phyloP scores from a whole-genome alignment of 2,113 vertebrate species.

The Lepus timidus region DNA sequence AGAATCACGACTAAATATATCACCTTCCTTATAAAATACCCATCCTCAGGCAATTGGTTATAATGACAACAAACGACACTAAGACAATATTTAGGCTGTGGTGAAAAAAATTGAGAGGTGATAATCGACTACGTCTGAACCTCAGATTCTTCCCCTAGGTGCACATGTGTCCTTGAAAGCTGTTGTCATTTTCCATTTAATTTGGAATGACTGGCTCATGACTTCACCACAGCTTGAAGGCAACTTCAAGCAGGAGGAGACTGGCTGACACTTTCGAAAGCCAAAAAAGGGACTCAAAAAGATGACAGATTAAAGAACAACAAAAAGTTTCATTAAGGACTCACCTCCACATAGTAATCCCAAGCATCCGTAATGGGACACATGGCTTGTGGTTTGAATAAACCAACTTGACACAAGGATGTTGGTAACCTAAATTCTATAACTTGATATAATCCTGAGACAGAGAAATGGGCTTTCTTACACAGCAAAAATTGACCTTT shows the following conservation, averaged over 20 bases:
- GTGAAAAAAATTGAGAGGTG: background rate
- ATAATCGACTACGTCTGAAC: background rate
- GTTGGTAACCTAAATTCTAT: background rate
- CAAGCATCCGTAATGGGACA: background rate
- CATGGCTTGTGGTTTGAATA: background rate
- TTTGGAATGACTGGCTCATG: background rate
- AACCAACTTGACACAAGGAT: background rate
- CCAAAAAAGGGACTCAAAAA: background rate
- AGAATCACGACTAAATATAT: background rate
- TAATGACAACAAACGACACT: background rate
- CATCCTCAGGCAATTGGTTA: background rate
- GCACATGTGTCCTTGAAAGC: background rate
- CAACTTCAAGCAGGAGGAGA: background rate
- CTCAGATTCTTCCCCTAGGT: background rate
- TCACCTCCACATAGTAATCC: background rate
- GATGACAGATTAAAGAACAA: background rate
- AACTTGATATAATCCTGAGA: slow-evolving; percentile 37
- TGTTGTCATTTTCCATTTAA: background rate
- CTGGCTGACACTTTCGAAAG: background rate
- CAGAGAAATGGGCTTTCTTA: slow-evolving; percentile 13
- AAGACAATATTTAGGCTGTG: background rate
- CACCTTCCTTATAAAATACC: background rate
- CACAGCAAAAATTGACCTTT: slow-evolving; percentile 36
- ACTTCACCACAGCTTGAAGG: background rate
- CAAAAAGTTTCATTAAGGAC: background rate